These are phyloP conservation scores for Drosophila emarginata DNA, from an alignment of 2,888 invertebrate genomes.

Conservation along the genomic window DNA sequence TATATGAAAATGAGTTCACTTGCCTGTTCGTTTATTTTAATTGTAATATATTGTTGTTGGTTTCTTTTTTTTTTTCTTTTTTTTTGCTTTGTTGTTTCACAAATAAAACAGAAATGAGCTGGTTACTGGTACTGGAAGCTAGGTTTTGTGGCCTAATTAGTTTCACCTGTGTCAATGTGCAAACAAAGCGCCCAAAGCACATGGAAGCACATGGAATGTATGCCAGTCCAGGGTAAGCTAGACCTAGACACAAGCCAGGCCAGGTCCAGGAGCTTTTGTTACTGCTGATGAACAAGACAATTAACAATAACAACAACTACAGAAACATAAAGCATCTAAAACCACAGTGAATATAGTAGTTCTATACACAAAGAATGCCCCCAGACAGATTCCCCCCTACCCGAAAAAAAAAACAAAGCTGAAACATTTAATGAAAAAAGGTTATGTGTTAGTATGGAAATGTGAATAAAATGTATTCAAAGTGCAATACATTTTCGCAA, in stretches of 20 bases:
- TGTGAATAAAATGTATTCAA: conserved; percentile 1
- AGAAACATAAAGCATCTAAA: conserved; percentile 5
- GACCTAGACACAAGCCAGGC: conserved; percentile 5
- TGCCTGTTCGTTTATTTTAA: conserved; percentile 61
- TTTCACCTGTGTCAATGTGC: conserved; percentile 77
- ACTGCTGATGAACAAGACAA: not conserved
- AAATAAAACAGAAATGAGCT: conserved; percentile 76
- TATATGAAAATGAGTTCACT: conserved; percentile 62
- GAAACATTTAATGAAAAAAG: conserved; percentile 31
- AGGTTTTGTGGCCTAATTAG: conserved; percentile 76
- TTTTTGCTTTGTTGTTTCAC: conserved; percentile 67
- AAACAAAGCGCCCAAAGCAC: conserved; percentile 61
- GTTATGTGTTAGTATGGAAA: conserved; percentile 5
- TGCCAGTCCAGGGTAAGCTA: conserved; percentile 26
- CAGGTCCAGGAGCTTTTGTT: conserved; percentile 24
- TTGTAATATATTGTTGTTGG: conserved; percentile 52
- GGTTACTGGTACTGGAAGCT: conserved; percentile 23
- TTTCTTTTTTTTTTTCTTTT: conserved; percentile 14
- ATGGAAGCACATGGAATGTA: conserved; percentile 40
- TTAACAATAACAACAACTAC: conserved; percentile 53
- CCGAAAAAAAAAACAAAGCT: conserved; percentile 12
- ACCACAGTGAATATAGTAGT: not conserved
- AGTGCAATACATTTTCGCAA: conserved; percentile 3
- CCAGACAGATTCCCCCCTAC: conserved; percentile 4
- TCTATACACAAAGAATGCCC: not conserved